Conservation (phyloP, 2,888 invertebrate genomes). For the Anarsia innoxiella region DNA sequence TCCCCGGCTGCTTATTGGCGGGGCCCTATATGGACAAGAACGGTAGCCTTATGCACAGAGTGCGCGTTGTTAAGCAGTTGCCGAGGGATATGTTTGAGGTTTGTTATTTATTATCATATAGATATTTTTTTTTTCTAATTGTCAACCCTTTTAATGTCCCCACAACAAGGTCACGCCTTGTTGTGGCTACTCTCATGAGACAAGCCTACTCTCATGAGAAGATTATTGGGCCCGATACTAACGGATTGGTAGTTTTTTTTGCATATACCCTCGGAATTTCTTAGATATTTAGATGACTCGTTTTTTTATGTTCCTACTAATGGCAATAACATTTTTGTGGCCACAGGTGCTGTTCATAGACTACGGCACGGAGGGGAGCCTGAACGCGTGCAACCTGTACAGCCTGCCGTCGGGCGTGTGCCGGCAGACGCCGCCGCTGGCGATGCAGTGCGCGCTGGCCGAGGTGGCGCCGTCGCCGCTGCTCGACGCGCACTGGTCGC, state of each 20-base stretch:
- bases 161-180: no score
- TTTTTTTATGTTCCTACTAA: no score
- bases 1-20: conserved; percentile 69
- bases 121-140: no score
- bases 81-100: conserved; percentile 54
- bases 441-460: conserved; percentile 81
- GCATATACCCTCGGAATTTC: no score
- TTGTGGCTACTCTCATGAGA: no score
- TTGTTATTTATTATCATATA: no score
- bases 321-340: no score
- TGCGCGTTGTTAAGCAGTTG: conserved; percentile 54
- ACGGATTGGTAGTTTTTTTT: no score
- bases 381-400: conserved; percentile 61
- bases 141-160: no score
- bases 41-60: conserved; percentile 61
- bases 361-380: conserved; percentile 78
- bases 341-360: conserved; percentile 85
- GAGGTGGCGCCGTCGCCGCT: conserved; percentile 81
- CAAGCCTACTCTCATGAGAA: no score
- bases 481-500: conserved; percentile 76
- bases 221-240: no score
- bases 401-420: conserved; percentile 38
- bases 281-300: no score
- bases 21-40: conserved; percentile 70
- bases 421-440: conserved; percentile 69